Conservation (phyloP, 1,140 invertebrate species). For the Solenopsis invicta region DNA sequence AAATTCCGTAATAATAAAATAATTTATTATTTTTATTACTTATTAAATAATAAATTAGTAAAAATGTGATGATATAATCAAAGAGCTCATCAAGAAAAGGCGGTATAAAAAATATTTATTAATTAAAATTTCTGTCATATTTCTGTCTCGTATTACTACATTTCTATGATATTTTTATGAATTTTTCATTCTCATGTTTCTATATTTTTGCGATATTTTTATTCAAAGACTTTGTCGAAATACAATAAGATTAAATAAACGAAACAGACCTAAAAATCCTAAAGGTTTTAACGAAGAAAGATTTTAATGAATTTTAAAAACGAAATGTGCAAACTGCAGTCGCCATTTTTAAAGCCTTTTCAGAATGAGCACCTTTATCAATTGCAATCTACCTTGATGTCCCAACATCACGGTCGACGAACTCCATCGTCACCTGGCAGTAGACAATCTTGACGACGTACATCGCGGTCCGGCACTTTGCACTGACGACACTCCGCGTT, state of each 20-base stretch:
- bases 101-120: not conserved
- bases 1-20: not conserved
- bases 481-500: conserved; percentile 47
- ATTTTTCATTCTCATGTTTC: not conserved
- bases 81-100: not conserved
- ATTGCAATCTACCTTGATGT: conserved; percentile 35
- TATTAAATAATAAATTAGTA: not conserved
- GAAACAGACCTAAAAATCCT: not conserved
- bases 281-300: not conserved
- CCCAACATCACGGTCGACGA: conserved; percentile 67
- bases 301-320: not conserved
- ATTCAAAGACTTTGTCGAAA: not conserved
- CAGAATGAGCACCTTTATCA: not conserved
- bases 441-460: conserved; percentile 85
- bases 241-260: not conserved
- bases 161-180: not conserved
- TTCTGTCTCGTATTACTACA: not conserved
- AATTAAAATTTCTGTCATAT: not conserved
- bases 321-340: not conserved
- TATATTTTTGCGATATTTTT: not conserved
- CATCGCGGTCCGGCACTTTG: conserved; percentile 74
- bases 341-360: conserved; percentile 7
- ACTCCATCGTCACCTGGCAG: conserved; percentile 85
- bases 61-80: not conserved
- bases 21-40: not conserved